phyloP scores from a whole-genome alignment of 2,888 invertebrate species.

The Oligia fasciuncula region DNA sequence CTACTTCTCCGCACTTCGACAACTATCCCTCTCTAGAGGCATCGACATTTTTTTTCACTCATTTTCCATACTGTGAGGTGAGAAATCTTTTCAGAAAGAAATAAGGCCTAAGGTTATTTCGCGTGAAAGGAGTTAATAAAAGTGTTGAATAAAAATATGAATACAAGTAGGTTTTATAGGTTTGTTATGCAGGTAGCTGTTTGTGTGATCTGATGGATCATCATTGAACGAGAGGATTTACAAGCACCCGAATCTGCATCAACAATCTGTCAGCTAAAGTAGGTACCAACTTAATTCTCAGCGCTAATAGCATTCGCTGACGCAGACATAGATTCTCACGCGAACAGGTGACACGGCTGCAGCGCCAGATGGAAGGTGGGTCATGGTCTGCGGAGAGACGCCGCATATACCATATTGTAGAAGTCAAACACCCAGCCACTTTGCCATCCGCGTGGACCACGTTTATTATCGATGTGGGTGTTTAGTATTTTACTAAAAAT shows the following conservation, averaged over 20 bases:
- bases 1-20: slow-evolving; percentile 41
- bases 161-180: background rate
- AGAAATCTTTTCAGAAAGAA: slow-evolving; percentile 19
- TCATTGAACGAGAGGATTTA: background rate
- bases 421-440: background rate
- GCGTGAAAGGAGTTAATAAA: slow-evolving; percentile 6
- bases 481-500: background rate
- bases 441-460: background rate
- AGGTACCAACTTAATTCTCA: background rate
- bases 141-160: slow-evolving; percentile 16
- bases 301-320: background rate
- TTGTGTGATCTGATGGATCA: background rate
- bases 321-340: background rate
- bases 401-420: background rate
- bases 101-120: slow-evolving; percentile 5
- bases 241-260: background rate
- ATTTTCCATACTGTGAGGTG: slow-evolving; percentile 7
- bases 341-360: background rate
- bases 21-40: slow-evolving; percentile 48
- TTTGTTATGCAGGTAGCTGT: background rate
- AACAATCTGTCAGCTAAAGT: background rate
- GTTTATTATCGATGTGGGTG: background rate
- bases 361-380: background rate
- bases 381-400: background rate
- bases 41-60: slow-evolving; percentile 13